Base-by-base conservation (phyloP, 2,113 vertebrate species). In the Chloebia gouldiae region DNA sequence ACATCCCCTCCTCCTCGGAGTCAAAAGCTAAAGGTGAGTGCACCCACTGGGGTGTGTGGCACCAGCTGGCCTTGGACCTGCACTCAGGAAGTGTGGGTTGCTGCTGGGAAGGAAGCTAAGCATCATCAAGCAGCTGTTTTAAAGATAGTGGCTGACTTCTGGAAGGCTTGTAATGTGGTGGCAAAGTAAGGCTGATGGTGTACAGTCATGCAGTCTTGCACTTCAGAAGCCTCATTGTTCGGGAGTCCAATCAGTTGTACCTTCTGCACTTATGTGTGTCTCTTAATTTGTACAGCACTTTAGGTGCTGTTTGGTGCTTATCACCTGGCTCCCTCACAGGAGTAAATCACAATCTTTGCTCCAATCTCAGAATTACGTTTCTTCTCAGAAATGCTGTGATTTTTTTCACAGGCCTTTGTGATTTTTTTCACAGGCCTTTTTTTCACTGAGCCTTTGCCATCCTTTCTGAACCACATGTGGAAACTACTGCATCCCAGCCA, bases 1-100 rank as follows among this genome's bases (percentile, higher is more conserved):
- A 99, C 5, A 97, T 93, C 27, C 96, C 97, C 19, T 95, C 98
- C 79, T 98, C 97, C 95, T 78, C 98, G 0, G 98, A 99, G 93
- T 76, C 97, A 14, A 98, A 98, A 97, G 90, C 80, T 0, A 97
- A 96, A 93, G 98, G 99, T 99, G 98, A 98, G 99, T 98, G 54
- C 47, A 61, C 20, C 6, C 12, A 9, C 33, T 1, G 1, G 22
- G 21, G 16, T 2, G 0, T 0, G 0, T 68, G 51, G 22, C 28
- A 57, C 28, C 2, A 2, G 42, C 23, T 40, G 59, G 25, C 27
- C 15, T 77, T 59, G 7, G 15, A 5, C 24, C 56, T 42, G 21
- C 12, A 20, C 9, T 11, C 5, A 7, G 37, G 33, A 63, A 35
- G 11, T 44, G 5, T 13, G 35, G 15, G 6, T 49, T 76, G 21